Evolutionary conservation across 2,113 vertebrate species (phyloP).

Genomic region (Romanogobio albipinnatus): DNA sequence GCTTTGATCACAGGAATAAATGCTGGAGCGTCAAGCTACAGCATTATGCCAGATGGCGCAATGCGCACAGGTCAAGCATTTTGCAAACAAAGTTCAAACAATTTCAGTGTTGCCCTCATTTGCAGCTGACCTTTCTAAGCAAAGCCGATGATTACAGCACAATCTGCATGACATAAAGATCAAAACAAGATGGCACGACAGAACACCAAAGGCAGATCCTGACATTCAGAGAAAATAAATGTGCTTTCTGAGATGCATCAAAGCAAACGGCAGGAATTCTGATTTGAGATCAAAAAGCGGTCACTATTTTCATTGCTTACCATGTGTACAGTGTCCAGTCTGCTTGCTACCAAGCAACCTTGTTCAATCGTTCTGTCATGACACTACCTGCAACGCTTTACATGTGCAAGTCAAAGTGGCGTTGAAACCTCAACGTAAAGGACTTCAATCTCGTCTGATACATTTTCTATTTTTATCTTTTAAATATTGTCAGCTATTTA

Average conservation of each 20-base stretch:
- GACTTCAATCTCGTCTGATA: not conserved
- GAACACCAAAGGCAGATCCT: not conserved
- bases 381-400: not conserved
- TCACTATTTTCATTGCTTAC: not conserved
- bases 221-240: not conserved
- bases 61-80: not conserved
- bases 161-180: not conserved
- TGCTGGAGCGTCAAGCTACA: not conserved
- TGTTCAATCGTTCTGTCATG: not conserved
- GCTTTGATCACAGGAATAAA: not conserved
- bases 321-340: not conserved
- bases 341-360: not conserved
- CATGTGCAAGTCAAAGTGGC: not conserved
- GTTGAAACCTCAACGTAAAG: not conserved
- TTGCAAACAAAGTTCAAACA: not conserved
- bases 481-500: not conserved
- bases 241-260: not conserved
- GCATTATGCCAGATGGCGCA: not conserved
- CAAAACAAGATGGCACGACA: not conserved
- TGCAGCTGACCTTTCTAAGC: not conserved
- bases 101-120: not conserved
- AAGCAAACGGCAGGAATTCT: not conserved
- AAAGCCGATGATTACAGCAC: not conserved
- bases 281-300: not conserved
- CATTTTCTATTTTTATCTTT: not conserved